Conservation (phyloP, 2,797 vertebrate genomes). For the Rhabdophis nuchalis region DNA sequence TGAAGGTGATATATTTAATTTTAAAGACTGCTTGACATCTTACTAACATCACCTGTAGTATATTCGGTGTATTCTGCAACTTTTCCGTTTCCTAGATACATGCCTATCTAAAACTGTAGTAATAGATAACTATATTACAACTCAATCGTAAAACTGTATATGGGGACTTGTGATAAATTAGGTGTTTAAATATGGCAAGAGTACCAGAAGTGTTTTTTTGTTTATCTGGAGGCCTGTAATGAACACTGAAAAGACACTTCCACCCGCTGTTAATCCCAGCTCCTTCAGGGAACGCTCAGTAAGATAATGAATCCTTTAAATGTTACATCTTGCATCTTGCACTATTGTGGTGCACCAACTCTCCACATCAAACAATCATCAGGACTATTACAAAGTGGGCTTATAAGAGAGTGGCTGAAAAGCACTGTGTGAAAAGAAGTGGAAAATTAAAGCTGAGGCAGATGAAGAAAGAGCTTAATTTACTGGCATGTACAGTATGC, state of each 20-base stretch:
- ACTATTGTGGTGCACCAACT: constrained; percentile 84
- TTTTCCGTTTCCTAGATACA: constrained; percentile 28
- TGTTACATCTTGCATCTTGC: constrained; percentile 90
- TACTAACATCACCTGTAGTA: neutral
- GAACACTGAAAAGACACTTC: constrained; percentile 59
- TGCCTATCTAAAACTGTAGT: constrained; percentile 5
- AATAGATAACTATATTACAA: constrained; percentile 11
- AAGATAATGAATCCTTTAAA: constrained; percentile 94
- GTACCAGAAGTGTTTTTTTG: constrained; percentile 29
- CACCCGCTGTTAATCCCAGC: constrained; percentile 80
- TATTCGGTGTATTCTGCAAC: constrained; percentile 1
- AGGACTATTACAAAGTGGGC: constrained; percentile 89
- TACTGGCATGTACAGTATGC: constrained; percentile 99
- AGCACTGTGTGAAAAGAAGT: constrained; percentile 94
- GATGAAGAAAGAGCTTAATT: constrained; percentile 98
- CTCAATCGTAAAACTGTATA: accelerated
- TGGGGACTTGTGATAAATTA: neutral
- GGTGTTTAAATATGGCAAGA: neutral
- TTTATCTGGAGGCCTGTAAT: constrained; percentile 38
- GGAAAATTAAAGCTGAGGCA: constrained; percentile 99
- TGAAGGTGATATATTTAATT: neutral
- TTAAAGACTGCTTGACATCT: constrained; percentile 5
- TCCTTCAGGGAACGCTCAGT: constrained; percentile 88
- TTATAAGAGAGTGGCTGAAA: constrained; percentile 82
- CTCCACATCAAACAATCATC: constrained; percentile 93